A percentile compares a stretch with the other conserved stretches of the same genome.
Evolutionary conservation across 2,888 invertebrate species (phyloP).

Genomic region (Osedax fenrisi): DNA sequence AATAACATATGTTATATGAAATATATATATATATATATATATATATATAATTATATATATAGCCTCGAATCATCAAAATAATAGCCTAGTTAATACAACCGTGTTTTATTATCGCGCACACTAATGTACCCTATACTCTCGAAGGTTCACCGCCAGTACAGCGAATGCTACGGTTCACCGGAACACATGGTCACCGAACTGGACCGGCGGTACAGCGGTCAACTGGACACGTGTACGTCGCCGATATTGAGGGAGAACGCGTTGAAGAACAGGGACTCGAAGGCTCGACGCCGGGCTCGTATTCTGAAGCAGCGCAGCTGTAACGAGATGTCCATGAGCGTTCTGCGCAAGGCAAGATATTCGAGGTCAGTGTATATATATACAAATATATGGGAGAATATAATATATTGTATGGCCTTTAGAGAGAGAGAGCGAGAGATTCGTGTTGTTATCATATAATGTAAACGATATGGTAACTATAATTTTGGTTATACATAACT

Average conservation of each 20-base stretch:
- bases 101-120: no score
- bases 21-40: no score
- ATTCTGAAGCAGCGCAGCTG: background rate
- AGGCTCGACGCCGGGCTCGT: background rate
- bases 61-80: no score
- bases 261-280: background rate
- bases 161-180: background rate
- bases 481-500: no score
- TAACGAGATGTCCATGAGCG: background rate
- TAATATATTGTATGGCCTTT: no score
- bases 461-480: no score
- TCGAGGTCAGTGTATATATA: background rate
- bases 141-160: background rate
- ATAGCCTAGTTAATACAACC: no score
- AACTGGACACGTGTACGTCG: background rate
- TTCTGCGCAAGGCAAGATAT: background rate
- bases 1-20: no score
- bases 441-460: no score
- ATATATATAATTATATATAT: no score
- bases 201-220: background rate
- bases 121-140: background rate
- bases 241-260: background rate
- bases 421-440: no score
- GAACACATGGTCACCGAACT: background rate
- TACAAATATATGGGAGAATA: no score